A percentile compares a stretch with the other conserved stretches of the same genome.
Conservation (phyloP, 2,113 vertebrate genomes). For the Thryonomys swinderianus region DNA sequence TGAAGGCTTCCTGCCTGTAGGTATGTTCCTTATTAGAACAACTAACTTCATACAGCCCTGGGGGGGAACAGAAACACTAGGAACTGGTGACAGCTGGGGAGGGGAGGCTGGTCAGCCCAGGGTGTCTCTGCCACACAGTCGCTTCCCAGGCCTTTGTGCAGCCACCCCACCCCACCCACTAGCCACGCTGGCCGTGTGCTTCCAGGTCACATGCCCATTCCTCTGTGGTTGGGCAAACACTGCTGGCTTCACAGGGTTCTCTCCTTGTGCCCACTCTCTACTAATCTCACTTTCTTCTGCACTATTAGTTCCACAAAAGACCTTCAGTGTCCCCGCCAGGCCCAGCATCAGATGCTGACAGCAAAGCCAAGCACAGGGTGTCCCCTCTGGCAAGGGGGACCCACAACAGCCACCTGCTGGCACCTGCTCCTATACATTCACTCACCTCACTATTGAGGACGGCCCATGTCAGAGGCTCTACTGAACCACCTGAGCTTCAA, state of each 20-base stretch:
- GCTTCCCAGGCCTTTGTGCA: neutral
- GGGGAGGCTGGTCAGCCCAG: neutral
- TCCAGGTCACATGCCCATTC: neutral
- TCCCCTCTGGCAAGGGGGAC: neutral
- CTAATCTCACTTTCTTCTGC: neutral
- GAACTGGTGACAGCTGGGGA: rapidly evolving
- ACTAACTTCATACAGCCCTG: neutral
- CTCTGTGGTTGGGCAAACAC: neutral
- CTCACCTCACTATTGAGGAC: neutral
- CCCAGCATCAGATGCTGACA: neutral
- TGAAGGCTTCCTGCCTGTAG: neutral
- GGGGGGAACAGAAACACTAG: neutral
- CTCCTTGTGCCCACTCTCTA: neutral
- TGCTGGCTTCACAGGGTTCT: neutral
- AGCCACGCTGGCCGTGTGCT: neutral
- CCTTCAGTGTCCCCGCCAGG: neutral
- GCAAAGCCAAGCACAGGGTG: neutral
- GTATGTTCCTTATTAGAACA: neutral
- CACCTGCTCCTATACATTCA: neutral
- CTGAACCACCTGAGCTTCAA: neutral
- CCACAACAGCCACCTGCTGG: neutral
- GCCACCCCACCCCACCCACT: neutral
- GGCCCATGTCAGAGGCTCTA: no score
- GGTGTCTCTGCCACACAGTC: no score
- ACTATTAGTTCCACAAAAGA: neutral